Conservation (phyloP, 2,888 invertebrate genomes). For the Ypsolopha scabrella region DNA sequence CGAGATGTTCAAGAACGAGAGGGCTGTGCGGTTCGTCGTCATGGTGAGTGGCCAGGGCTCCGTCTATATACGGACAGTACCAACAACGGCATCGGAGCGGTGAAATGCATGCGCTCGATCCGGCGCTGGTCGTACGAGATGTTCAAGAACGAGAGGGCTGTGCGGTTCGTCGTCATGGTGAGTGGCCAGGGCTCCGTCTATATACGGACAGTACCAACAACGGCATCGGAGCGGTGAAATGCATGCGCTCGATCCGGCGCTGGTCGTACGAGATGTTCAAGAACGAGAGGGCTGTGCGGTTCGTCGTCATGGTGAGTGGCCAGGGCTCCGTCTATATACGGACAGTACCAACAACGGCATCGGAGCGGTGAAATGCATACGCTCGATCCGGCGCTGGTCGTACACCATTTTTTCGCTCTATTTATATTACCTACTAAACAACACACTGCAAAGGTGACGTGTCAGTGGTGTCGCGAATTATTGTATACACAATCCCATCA, state of each 20-base stretch:
- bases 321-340: too few relatives aligned
- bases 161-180: conserved; percentile 97
- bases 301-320: conserved; percentile 93
- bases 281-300: conserved; percentile 93
- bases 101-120: conserved; percentile 98
- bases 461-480: too few relatives aligned
- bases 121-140: conserved; percentile 98
- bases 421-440: too few relatives aligned
- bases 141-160: conserved; percentile 96
- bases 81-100: conserved; percentile 99
- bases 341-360: conserved; percentile 86
- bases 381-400: conserved; percentile 95
- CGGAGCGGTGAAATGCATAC: conserved; percentile 99
- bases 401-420: too few relatives aligned
- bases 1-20: conserved; percentile 98
- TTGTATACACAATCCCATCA: too few relatives aligned
- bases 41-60: conserved; percentile 74
- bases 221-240: conserved; percentile 99
- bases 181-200: conserved; percentile 12
- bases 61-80: conserved; percentile 30
- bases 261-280: conserved; percentile 99
- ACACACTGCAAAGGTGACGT: too few relatives aligned
- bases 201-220: conserved; percentile 76
- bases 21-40: conserved; percentile 95
- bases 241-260: conserved; percentile 95